phyloP scores from a whole-genome alignment of 2,797 vertebrate species.

The Crenichthys baileyi region DNA sequence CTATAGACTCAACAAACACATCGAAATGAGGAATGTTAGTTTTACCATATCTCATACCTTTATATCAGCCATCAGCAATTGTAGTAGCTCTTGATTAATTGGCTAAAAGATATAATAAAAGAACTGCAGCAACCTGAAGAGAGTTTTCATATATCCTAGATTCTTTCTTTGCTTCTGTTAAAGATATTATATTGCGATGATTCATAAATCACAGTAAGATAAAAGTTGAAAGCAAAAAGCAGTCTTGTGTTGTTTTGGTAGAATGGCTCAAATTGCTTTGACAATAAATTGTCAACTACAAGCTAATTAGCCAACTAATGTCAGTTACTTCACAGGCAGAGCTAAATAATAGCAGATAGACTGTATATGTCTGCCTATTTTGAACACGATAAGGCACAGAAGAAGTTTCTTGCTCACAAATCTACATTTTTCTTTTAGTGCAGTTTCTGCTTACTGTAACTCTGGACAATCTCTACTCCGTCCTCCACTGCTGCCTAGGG shows the following conservation, averaged over 20 bases:
- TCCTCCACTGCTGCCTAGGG: not conserved
- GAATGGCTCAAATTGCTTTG: constrained; percentile 37
- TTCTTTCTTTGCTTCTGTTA: constrained; percentile 21
- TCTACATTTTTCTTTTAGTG: not conserved
- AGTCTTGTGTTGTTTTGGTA: constrained; percentile 26
- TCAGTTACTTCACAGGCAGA: too few species aligned
- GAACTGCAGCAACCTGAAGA: not conserved
- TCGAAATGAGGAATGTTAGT: constrained; percentile 28
- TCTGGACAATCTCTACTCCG: not conserved
- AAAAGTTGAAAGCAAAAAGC: constrained; percentile 39
- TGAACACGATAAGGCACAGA: not conserved
- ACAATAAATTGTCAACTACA: constrained; percentile 1
- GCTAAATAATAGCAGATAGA: not conserved
- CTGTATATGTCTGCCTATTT: not conserved
- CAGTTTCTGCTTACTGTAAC: not conserved
- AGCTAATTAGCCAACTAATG: too few species aligned
- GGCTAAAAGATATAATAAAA: not conserved
- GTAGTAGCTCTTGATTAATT: constrained; percentile 20
- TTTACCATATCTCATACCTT: constrained; percentile 25
- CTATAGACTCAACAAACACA: constrained; percentile 51
- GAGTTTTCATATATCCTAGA: not conserved
- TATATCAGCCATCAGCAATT: constrained; percentile 32
- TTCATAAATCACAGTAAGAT: constrained; percentile 39
- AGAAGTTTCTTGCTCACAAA: not conserved
- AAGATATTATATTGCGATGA: constrained; percentile 13